Conservation (phyloP, 2,113 vertebrate genomes). For the Chionomys nivalis region DNA sequence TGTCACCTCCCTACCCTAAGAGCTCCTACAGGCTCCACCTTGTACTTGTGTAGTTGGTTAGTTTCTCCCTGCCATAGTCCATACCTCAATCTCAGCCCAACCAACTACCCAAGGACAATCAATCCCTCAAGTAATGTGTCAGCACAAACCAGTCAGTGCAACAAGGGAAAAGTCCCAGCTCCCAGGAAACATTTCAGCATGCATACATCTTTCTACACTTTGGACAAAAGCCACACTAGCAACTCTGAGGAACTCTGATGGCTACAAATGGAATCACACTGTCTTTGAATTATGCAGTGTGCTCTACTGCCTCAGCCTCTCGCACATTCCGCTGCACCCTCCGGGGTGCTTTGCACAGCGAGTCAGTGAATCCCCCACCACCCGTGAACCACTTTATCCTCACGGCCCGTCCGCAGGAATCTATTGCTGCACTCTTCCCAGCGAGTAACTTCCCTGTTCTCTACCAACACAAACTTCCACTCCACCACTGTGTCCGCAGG, state of each 20-base stretch:
- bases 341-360: not conserved
- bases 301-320: not conserved
- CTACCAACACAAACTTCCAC: conserved; percentile 96
- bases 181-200: not conserved
- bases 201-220: not conserved
- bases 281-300: conserved; percentile 17
- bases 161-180: not conserved
- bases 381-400: conserved; percentile 88
- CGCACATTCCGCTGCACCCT: not conserved
- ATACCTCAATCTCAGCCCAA: not conserved
- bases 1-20: not conserved
- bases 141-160: not conserved
- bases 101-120: not conserved
- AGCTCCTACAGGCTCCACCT: not conserved
- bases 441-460: conserved; percentile 90
- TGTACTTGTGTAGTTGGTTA: not conserved
- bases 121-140: not conserved
- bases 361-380: conserved; percentile 91
- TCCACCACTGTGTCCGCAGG: conserved; percentile 89
- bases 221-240: conserved; percentile 61
- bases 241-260: conserved; percentile 16
- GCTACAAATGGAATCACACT: conserved; percentile 23
- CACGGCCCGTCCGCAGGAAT: conserved; percentile 87
- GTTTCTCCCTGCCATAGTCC: not conserved
- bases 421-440: conserved; percentile 97